Percentiles rank a stretch among this genome's conserved stretches.
Conservation (phyloP, 92 coral and sea anemone genomes). For the Palythoa grandiflora region DNA sequence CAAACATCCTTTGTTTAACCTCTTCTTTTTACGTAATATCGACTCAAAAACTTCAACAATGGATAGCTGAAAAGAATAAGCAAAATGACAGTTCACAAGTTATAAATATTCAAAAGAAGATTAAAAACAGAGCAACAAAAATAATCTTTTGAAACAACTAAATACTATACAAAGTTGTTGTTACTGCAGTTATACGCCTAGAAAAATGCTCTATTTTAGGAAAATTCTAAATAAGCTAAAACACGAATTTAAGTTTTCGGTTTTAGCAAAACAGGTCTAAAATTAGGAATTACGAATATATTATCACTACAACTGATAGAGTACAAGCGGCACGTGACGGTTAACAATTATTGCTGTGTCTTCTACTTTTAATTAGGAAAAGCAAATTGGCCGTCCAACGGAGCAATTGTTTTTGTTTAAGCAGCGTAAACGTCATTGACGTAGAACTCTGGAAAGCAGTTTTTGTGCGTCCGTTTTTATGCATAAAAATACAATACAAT, state of each 20-base stretch:
- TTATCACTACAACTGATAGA: neutral
- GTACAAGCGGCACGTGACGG: neutral
- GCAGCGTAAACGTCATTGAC: neutral
- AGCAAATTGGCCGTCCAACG: neutral
- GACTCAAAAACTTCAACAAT: neutral
- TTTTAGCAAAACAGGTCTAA: neutral
- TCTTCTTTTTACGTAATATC: neutral
- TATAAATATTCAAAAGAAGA: neutral
- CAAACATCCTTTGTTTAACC: neutral
- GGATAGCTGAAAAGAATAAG: neutral
- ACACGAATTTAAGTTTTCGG: neutral
- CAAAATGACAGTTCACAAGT: neutral
- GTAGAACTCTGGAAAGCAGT: neutral
- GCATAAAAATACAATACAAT: neutral
- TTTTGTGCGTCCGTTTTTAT: too few relatives aligned
- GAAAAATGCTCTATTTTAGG: neutral
- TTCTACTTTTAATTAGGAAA: neutral
- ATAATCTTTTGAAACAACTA: too few relatives aligned
- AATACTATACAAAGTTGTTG: neutral
- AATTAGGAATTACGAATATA: neutral
- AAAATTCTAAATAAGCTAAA: neutral
- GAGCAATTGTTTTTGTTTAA: neutral
- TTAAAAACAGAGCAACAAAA: too few relatives aligned
- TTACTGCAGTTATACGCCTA: neutral
- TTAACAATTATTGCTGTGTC: neutral